Conservation (phyloP, 2,888 invertebrate genomes). For the Philopedon plagiatum region DNA sequence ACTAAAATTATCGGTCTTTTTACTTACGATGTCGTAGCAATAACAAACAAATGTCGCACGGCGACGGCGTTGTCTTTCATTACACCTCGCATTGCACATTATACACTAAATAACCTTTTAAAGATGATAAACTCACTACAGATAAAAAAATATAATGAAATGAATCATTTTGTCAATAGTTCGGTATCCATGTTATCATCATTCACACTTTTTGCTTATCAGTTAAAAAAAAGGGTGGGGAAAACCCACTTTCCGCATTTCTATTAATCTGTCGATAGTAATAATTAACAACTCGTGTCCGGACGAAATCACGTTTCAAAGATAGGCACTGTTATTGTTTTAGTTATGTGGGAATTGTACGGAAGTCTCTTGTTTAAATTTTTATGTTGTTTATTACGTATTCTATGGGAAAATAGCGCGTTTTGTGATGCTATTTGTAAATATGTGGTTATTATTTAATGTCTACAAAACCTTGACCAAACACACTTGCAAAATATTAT, state of each 20-base stretch:
- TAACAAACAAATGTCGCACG: slow-evolving; percentile 41
- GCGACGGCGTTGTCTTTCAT: background rate
- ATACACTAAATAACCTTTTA: slow-evolving; percentile 21
- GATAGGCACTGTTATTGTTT: slow-evolving; percentile 11
- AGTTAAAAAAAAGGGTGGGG: background rate
- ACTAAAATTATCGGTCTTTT: background rate
- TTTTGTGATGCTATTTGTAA: too few relatives aligned
- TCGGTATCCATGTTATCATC: background rate
- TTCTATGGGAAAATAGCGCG: too few relatives aligned
- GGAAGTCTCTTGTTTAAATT: background rate
- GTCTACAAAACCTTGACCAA: too few relatives aligned
- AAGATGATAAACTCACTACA: slow-evolving; percentile 24
- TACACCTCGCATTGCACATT: slow-evolving; percentile 37
- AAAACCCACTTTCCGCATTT: background rate
- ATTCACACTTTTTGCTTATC: slow-evolving; percentile 21
- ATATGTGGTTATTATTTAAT: too few relatives aligned
- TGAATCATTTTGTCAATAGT: slow-evolving; percentile 42
- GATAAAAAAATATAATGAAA: slow-evolving; percentile 21
- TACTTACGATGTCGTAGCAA: slow-evolving; percentile 47
- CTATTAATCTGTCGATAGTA: background rate
- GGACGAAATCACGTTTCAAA: slow-evolving; percentile 4
- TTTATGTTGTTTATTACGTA: background rate
- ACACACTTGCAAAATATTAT: too few relatives aligned
- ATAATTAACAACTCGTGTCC: background rate
- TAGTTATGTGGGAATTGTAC: background rate